These are phyloP conservation scores for Amiota mariae DNA, from an alignment of 2,888 invertebrate species.

Conservation along the genomic window DNA sequence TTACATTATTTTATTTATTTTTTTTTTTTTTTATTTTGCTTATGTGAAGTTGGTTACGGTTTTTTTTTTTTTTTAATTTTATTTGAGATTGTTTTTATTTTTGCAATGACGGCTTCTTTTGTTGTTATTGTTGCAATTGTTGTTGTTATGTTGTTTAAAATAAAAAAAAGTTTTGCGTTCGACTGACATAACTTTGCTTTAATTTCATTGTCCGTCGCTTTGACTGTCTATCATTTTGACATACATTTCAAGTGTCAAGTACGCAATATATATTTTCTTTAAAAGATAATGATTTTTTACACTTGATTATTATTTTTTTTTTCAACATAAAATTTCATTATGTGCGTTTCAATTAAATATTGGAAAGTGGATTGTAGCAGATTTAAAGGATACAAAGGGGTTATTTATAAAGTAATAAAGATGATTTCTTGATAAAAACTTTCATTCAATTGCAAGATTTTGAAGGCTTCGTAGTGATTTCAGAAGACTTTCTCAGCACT, in stretches of 20 bases:
- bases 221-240: constrained; percentile 47
- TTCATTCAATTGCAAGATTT: too few species aligned
- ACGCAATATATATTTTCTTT: constrained; percentile 52
- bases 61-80: constrained; percentile 26
- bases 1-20: neutral
- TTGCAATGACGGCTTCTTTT: constrained; percentile 19
- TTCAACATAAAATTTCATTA: too few species aligned
- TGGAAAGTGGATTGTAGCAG: too few species aligned
- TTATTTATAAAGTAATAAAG: too few species aligned
- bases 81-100: constrained; percentile 34
- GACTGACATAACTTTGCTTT: constrained; percentile 45
- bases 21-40: constrained; percentile 16
- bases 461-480: too few species aligned
- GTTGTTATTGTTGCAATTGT: constrained; percentile 27
- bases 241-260: constrained; percentile 53
- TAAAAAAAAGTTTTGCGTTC: neutral
- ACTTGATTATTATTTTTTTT: constrained; percentile 24
- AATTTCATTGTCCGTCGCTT: constrained; percentile 23
- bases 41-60: constrained; percentile 40
- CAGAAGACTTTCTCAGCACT: too few species aligned
- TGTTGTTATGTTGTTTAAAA: constrained; percentile 15
- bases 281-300: constrained; percentile 35
- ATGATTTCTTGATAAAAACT: too few species aligned
- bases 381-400: too few species aligned
- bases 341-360: too few species aligned